These are phyloP conservation scores for Nyctalus aviator DNA, from an alignment of 2,797 vertebrate genomes.

Conservation along the genomic window DNA sequence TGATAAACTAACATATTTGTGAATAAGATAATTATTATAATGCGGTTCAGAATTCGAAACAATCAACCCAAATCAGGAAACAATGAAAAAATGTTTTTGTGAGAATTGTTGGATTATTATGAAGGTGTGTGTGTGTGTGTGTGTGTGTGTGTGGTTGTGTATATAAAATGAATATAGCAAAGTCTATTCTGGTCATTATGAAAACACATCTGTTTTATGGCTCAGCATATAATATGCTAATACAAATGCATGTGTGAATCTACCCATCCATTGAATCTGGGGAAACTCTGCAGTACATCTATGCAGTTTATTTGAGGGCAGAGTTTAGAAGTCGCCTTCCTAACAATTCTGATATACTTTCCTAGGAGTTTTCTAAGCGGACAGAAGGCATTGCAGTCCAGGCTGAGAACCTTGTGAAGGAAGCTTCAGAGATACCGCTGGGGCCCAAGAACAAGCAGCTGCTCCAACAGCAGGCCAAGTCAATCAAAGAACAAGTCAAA, in stretches of 20 bases:
- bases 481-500: conserved; percentile 93
- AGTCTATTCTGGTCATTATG: neutral
- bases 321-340: neutral
- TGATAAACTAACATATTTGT: neutral
- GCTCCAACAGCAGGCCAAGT: conserved; percentile 92
- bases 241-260: neutral
- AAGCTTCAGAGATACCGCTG: conserved; percentile 95
- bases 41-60: neutral
- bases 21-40: neutral
- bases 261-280: neutral
- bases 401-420: conserved; percentile 93
- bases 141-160: neutral
- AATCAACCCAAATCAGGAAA: neutral
- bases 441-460: conserved; percentile 92
- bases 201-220: neutral
- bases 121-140: neutral
- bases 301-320: neutral
- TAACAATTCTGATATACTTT: conserved; percentile 70
- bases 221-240: neutral
- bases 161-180: neutral
- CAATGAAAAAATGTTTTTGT: neutral
- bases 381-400: conserved; percentile 92
- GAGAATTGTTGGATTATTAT: neutral
- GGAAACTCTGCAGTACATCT: neutral
- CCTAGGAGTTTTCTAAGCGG: conserved; percentile 91